Evolutionary conservation across 1,140 invertebrate species (phyloP).

Genomic region (Zaprionus taronus): DNA sequence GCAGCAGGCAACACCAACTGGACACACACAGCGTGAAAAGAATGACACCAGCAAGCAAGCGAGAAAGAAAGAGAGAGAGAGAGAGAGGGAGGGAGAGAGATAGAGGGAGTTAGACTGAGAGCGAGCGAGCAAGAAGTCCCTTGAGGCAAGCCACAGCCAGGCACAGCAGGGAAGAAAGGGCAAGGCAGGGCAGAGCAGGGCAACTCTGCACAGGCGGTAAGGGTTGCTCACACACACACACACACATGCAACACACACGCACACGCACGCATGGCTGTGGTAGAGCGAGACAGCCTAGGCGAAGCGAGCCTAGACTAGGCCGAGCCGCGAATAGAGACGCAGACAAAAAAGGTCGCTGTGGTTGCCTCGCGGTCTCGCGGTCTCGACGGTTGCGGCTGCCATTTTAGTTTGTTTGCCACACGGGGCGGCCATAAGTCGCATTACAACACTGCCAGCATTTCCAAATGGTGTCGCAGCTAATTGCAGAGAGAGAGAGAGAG

Average conservation of each 20-base stretch:
- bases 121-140: constrained; percentile 14
- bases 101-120: background rate
- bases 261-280: constrained; percentile 10
- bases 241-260: constrained; percentile 9
- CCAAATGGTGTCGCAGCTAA: constrained; percentile 3
- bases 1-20: constrained; percentile 31
- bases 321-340: constrained; percentile 10
- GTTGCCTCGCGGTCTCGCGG: too few relatives aligned
- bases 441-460: constrained; percentile 10
- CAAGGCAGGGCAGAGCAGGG: background rate
- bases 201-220: constrained; percentile 41
- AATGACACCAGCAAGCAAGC: background rate
- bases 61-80: constrained; percentile 3
- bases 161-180: background rate
- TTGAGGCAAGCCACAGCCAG: background rate
- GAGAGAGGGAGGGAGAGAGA: background rate
- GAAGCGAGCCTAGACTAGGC: constrained; percentile 18
- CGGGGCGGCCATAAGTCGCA: constrained; percentile 21
- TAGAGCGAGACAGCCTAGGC: background rate
- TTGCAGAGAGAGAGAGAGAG: background rate
- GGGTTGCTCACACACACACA: constrained; percentile 50
- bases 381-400: constrained; percentile 5
- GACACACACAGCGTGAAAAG: constrained; percentile 13
- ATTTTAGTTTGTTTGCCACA: constrained; percentile 26
- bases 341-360: constrained; percentile 7